Evolutionary conservation across 2,888 invertebrate species (phyloP).

Genomic region (Strigamia maritima): DNA sequence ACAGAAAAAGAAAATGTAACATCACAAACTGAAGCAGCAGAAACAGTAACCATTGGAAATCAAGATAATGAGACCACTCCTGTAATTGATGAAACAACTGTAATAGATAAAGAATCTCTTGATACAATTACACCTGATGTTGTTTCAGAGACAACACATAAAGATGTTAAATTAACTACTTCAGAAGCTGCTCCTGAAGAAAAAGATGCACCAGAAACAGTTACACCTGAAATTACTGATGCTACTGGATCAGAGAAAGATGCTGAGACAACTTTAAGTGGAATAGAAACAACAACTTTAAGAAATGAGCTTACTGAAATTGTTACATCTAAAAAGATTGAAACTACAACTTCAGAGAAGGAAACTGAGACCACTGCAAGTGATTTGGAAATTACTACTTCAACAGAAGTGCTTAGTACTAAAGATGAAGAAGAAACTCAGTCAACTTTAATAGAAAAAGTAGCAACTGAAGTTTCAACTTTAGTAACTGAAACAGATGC

Average conservation of each 20-base stretch:
- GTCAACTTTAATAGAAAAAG: not conserved
- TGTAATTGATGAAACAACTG: not conserved
- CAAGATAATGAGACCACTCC: no score
- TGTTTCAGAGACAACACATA: no score
- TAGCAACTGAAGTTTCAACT: not conserved
- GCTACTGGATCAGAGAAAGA: constrained; percentile 29
- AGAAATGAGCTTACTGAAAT: no score
- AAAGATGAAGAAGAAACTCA: not conserved
- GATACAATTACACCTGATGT: constrained; percentile 1
- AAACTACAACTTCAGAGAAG: constrained; percentile 32
- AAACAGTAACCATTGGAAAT: no score
- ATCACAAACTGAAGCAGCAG: not conserved
- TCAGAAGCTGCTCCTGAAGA: constrained; percentile 15
- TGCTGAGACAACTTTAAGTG: not conserved
- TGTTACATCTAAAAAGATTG: not conserved
- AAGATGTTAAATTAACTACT: no score
- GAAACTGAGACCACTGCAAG: not conserved
- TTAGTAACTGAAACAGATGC: not conserved
- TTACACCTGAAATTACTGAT: not conserved
- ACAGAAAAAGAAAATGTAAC: not conserved
- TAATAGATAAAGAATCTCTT: constrained; percentile 9
- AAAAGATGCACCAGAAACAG: constrained; percentile 34
- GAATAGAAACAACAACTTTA: no score
- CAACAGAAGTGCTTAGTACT: not conserved
- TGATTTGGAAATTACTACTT: constrained; percentile 37